Percentiles rank a stretch among this genome's conserved stretches.
Conservation (phyloP, 2,888 invertebrate genomes). For the Stenolophus ochropezus region DNA sequence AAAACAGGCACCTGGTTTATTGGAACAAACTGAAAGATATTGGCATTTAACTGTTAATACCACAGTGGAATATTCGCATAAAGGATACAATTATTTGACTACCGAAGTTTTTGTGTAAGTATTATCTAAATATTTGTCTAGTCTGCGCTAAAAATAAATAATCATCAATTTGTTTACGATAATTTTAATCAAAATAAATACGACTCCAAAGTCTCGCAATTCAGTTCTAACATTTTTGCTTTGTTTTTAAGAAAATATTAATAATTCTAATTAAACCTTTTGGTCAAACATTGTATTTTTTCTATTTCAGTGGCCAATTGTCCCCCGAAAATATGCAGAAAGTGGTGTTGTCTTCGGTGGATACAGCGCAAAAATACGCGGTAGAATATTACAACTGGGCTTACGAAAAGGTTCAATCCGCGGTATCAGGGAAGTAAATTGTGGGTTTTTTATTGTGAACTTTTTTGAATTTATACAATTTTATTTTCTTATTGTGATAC, state of each 20-base stretch:
- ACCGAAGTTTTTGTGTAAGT: conserved; percentile 89
- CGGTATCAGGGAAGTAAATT: conserved; percentile 67
- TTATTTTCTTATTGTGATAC: conserved; percentile 54
- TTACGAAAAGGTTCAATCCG: conserved; percentile 83
- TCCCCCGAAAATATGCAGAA: conserved; percentile 86
- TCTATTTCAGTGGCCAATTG: conserved; percentile 80
- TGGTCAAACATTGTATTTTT: not conserved
- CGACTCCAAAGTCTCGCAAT: too few relatives aligned
- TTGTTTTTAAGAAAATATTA: too few relatives aligned
- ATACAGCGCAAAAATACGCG: conserved; percentile 81
- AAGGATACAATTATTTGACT: conserved; percentile 78
- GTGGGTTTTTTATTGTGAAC: not conserved
- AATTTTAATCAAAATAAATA: too few relatives aligned
- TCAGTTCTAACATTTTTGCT: too few relatives aligned
- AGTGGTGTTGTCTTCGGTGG: conserved; percentile 80
- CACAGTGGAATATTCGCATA: conserved; percentile 75
- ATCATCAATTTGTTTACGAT: not conserved
- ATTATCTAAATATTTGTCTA: conserved; percentile 56
- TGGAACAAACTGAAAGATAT: conserved; percentile 76
- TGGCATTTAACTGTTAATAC: conserved; percentile 74
- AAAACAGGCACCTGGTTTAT: conserved; percentile 82
- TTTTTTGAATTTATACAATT: conserved; percentile 36
- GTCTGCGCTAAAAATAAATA: not conserved
- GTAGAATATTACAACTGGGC: conserved; percentile 84
- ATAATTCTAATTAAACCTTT: too few relatives aligned